Base-by-base conservation (phyloP, 1,140 invertebrate genomes). In the Leucophenga varia region DNA sequence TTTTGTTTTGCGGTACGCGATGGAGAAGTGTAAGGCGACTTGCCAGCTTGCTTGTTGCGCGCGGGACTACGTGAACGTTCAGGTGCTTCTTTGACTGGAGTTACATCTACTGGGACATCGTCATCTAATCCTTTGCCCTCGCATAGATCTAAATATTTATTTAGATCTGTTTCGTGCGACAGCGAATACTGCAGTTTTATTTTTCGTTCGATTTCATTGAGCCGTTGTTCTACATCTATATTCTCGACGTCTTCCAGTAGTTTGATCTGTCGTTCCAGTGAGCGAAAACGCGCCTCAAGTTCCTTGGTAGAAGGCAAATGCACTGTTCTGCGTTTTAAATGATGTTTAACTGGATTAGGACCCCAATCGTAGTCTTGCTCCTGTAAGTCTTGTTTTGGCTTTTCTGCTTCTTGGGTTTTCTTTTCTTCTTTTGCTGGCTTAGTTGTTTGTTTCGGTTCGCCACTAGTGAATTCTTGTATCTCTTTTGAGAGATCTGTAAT, bases 221-320 rank as follows among this genome's bases (percentile, higher is more conserved):
- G 34, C 3, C 69, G 49, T 28, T 72, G 61, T 44, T 72, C 69
- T 9, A 72, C 69, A 55, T 72, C 69, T 13, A 72, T 72, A 17
- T 72, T 72, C 16, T 72, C 69, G 9, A 72, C 69, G 52, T 72
- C 69, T 40, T 72, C 69, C 0, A 72, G 60, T 3, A 72, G 46
- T 31, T 67, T 72, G 1, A 72, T 72, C 40, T 72, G 69, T 1
- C 69, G 54, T 36, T 72, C 69, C 2, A 72, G 20, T 3, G 69
- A 72, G 1, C 69, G 57, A 25, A 72, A 72, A 2, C 69, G 64
- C 1, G 69, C 57, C 36, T 70, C 69, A 1, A 72, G 36, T 34
- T 72, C 69, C 10, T 70, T 72, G 5, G 69, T 72, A 18, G 69
- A 72, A 1, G 69, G 69, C 14, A 72, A 21, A 49, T 72, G 59